phyloP scores from a whole-genome alignment of 2,797 vertebrate genomes.

The Darevskia mixta region DNA sequence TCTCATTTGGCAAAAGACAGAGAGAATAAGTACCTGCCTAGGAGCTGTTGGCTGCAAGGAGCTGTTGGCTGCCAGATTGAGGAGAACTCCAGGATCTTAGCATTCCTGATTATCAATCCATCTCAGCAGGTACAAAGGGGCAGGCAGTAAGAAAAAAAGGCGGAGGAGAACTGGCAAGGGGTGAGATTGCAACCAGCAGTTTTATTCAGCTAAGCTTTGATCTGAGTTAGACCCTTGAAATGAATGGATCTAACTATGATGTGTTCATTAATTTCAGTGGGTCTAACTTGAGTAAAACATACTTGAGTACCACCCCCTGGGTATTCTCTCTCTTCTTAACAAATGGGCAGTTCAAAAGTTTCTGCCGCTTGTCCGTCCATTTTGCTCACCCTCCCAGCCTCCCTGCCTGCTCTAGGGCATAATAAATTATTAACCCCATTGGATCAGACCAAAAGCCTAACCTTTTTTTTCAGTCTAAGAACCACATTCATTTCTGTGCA shows the following conservation, averaged over 20 bases:
- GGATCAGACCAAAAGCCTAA: not conserved
- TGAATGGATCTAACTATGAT: no score
- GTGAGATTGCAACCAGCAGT: not conserved
- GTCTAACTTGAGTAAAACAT: no score
- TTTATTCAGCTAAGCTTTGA: no score
- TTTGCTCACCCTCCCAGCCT: not conserved
- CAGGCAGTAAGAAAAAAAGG: not conserved
- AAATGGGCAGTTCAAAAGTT: not conserved
- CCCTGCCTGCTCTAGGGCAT: not conserved
- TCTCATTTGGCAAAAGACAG: slow-evolving; percentile 11
- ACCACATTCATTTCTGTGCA: no score
- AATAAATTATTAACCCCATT: no score
- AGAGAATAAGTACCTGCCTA: not conserved
- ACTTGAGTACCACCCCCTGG: not conserved
- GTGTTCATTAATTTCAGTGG: no score
- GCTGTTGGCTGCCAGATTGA: not conserved
- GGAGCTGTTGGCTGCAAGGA: rapidly evolving
- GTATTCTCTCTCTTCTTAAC: not conserved
- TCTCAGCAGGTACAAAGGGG: not conserved
- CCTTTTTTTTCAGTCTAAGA: no score
- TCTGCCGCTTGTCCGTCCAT: not conserved
- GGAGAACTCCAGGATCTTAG: not conserved
- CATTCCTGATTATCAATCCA: not conserved
- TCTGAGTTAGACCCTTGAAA: no score
- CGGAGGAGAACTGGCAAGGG: not conserved